Evolutionary conservation across 1,140 invertebrate species (phyloP), one percentile per base, ranked within the genome.

Genomic region (Aphis craccivora): DNA sequence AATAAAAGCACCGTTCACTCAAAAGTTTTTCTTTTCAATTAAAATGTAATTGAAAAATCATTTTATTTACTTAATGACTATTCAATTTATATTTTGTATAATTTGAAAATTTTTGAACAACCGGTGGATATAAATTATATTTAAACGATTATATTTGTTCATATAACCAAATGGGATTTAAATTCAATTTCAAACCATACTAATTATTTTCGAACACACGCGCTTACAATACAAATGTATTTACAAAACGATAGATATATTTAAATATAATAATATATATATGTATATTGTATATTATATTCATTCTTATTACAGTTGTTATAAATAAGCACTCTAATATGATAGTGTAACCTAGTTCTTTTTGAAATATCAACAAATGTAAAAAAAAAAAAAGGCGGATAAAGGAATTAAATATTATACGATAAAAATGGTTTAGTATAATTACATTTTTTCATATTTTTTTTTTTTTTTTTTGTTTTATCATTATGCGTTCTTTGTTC

Each of bases 21-120:
- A 40, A 84, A 40, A 84, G 81, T 84, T 84, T 84, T 84, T 84
- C 35, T 84, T 40, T 84, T 40, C 22, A 84, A 84, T 84, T 37
- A 84, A 37, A 84, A 84, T 84, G 76, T 81, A 81, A n/a, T 81
- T 81, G 18, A 81, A 35, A 81, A 67, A 67, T 67, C 60, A 30
- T 67, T 67, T 67, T 67, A 67, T 67, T 67, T 67, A 67, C 14
- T 67, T 67, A 67, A 67, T 67, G 60, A 67, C 30, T 67, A 67
- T 67, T 67, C 60, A 67, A n/a, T 67, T 67, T 67, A 5, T 30
- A n/a, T 67, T 81, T 81, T 22, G n/a, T 35, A 81, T 81, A 35
- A 37, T 81, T 81, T 35, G 76, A 81, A 81, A 6, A 81, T 35
- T 81, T 81, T 81, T 37, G 7, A 81, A n/a, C 76, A 81, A 81